Conservation (phyloP, 2,113 vertebrate species). For the Pycnonotus jocosus region DNA sequence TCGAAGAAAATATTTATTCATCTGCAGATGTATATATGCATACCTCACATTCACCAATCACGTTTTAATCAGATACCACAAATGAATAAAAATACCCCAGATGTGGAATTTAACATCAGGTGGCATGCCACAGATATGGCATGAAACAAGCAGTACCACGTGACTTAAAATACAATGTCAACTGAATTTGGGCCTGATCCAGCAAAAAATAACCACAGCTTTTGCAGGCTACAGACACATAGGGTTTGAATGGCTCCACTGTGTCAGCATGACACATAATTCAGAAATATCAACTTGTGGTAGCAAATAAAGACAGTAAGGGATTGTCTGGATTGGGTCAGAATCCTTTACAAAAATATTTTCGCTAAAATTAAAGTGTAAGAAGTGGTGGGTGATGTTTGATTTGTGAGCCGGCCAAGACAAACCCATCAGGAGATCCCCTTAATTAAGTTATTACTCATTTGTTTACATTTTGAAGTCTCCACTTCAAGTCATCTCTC, state of each 20-base stretch:
- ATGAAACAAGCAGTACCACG: not conserved
- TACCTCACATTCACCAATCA: not conserved
- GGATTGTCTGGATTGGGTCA: not conserved
- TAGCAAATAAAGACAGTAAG: not conserved
- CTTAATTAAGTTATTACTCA: not conserved
- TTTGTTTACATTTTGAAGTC: slow-evolving; percentile 8
- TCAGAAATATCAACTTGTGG: not conserved
- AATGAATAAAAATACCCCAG: not conserved
- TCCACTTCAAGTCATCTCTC: not conserved
- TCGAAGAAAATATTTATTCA: not conserved
- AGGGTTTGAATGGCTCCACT: not conserved
- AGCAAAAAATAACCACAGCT: not conserved
- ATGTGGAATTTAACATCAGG: not conserved
- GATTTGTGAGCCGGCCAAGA: not conserved
- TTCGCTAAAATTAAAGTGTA: not conserved
- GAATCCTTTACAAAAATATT: not conserved
- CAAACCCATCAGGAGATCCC: not conserved
- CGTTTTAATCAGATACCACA: not conserved
- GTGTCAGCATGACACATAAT: not conserved
- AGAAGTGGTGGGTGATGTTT: not conserved
- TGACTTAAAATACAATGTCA: not conserved
- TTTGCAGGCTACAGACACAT: not conserved
- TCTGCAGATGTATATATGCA: not conserved
- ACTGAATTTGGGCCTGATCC: not conserved
- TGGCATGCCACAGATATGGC: not conserved